phyloP scores from a whole-genome alignment of 2,113 vertebrate species.

The Corythaeola cristata region DNA sequence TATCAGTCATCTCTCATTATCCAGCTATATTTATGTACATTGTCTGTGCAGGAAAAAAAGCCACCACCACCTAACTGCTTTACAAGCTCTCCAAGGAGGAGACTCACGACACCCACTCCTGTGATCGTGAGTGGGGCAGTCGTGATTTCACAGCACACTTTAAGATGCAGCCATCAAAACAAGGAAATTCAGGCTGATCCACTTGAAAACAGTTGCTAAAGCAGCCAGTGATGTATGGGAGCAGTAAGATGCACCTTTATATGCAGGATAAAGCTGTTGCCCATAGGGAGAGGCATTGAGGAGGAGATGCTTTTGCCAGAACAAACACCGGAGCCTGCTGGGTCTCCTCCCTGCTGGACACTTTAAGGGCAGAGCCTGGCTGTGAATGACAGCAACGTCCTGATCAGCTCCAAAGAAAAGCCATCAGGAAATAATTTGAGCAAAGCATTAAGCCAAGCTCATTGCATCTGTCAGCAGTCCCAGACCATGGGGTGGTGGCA shows the following conservation, averaged over 20 bases:
- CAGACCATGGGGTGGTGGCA: fast-evolving
- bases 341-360: not conserved
- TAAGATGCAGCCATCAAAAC: not conserved
- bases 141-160: not conserved
- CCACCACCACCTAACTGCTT: not conserved
- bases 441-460: not conserved
- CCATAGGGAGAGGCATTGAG: not conserved
- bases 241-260: not conserved
- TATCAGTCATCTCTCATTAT: not conserved
- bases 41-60: not conserved
- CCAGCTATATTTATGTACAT: not conserved
- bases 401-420: not conserved
- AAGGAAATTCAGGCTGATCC: not conserved
- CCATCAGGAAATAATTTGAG: not conserved
- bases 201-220: not conserved
- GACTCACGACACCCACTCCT: not conserved
- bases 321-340: not conserved
- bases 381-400: not conserved
- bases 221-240: fast-evolving
- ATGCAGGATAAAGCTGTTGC: not conserved
- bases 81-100: not conserved
- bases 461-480: not conserved
- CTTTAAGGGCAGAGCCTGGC: fast-evolving
- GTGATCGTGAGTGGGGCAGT: not conserved
- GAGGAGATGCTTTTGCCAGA: not conserved